Evolutionary conservation across 2,888 invertebrate species (phyloP).

Genomic region (Luperina testacea): DNA sequence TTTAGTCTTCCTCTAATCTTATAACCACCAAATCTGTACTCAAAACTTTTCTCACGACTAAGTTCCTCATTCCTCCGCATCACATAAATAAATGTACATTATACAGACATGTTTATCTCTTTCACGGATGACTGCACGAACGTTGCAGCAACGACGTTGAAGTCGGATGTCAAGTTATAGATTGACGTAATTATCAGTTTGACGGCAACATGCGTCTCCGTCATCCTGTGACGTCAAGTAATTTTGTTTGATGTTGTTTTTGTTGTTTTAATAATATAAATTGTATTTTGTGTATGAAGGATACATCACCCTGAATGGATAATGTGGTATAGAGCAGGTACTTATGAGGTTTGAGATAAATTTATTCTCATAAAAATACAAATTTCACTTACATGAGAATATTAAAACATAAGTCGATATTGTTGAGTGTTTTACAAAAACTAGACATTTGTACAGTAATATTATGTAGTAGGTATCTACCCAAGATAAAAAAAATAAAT

Average conservation of each 20-base stretch:
- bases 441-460: too few relatives aligned
- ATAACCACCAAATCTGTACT: neutral
- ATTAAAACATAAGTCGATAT: too few relatives aligned
- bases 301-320: neutral
- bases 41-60: neutral
- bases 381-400: too few relatives aligned
- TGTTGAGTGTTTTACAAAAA: too few relatives aligned
- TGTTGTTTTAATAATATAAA: constrained; percentile 8
- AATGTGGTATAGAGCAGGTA: too few relatives aligned
- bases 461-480: too few relatives aligned
- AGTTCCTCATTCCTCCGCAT: neutral
- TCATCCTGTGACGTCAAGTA: constrained; percentile 14
- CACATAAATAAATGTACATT: constrained; percentile 25
- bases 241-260: constrained; percentile 31
- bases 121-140: constrained; percentile 55
- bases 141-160: constrained; percentile 42
- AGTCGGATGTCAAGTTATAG: constrained; percentile 50
- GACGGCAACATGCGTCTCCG: constrained; percentile 32
- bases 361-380: too few relatives aligned
- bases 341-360: too few relatives aligned
- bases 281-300: neutral
- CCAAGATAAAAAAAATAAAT: too few relatives aligned
- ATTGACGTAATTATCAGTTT: constrained; percentile 59
- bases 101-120: constrained; percentile 54
- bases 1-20: neutral